Evolutionary conservation across 2,888 invertebrate genomes (phyloP).

Genomic region (Phengaris arion): DNA sequence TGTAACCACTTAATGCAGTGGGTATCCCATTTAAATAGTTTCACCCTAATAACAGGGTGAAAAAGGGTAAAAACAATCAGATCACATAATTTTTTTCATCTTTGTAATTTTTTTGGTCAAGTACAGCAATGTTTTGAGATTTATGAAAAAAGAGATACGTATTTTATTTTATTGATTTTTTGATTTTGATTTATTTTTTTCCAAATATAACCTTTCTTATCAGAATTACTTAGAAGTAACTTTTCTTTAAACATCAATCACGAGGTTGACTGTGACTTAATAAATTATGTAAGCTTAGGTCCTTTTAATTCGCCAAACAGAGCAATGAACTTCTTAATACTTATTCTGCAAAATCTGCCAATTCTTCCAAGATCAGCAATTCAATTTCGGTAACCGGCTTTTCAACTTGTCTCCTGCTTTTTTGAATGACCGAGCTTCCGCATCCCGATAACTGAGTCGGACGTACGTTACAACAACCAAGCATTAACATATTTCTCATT

Average conservation of each 20-base stretch:
- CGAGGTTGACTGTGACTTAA: no score
- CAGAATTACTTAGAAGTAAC: no score
- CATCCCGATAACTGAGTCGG: not conserved
- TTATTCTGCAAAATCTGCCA: not conserved
- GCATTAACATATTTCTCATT: no score
- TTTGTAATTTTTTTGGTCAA: not conserved
- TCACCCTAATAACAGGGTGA: not conserved
- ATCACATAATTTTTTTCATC: not conserved
- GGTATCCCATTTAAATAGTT: not conserved
- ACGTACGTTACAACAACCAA: not conserved
- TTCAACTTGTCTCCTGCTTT: slow-evolving; percentile 5
- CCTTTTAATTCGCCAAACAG: no score
- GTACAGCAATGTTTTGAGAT: no score
- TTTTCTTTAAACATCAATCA: no score
- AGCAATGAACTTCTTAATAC: no score
- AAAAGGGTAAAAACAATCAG: not conserved
- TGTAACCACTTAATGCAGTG: not conserved
- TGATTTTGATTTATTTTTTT: no score
- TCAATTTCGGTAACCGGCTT: not conserved
- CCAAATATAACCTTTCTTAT: no score
- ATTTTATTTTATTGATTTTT: no score
- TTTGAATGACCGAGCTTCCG: not conserved
- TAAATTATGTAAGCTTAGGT: no score
- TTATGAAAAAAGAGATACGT: no score
- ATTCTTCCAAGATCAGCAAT: not conserved